Evolutionary conservation across 2,797 vertebrate genomes (phyloP), one percentile per base, ranked within the genome.

Genomic region (Loriculus beryllinus): DNA sequence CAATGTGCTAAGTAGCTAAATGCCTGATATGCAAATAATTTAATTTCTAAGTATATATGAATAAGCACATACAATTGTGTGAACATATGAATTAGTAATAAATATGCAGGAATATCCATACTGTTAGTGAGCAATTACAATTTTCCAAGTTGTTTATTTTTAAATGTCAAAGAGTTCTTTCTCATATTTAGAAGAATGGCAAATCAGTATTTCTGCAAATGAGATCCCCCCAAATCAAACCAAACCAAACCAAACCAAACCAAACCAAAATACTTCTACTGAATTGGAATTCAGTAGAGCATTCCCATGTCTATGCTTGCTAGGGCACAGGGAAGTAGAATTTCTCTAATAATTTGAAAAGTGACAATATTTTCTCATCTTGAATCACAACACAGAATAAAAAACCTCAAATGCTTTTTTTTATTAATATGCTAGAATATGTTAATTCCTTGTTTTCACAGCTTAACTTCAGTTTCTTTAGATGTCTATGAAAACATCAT

Each of bases 211-310:
- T 62, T 75, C 39, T 33, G 26, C 7, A 76, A 33, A 43, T 15
- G 1, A 47, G 6, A 11, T 40, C 3, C 7, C 2, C 13, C 14
- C 54, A 4, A 14, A 8, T n/a, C n/a, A n/a, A n/a, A n/a, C 20
- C 54, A 10, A 35, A 35, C 14, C n/a, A 56, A 33, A 33, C 6
- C 21, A 54, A n/a, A 14, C 6, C 52, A 56, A 33, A 4, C 9
- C 54, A 56, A 56, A 35, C 23, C 10, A 57, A 16, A 57, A 25
- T 14, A 25, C n/a, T 11, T 72, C n/a, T 72, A 22, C 42, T 84
- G 22, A 79, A 40, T 87, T 65, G 42, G 42, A 42, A 42, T 42
- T 20, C 42, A 43, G 19, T 20, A 20, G 26, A 89, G 14, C 10
- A 35, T 7, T 88, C 14, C 40, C 2, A 6, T 64, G 28, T 13